Percentiles rank a stretch among this genome's conserved stretches.
These are phyloP conservation scores for Parnassius orleans DNA, from an alignment of 2,888 invertebrate genomes.

Conservation along the genomic window DNA sequence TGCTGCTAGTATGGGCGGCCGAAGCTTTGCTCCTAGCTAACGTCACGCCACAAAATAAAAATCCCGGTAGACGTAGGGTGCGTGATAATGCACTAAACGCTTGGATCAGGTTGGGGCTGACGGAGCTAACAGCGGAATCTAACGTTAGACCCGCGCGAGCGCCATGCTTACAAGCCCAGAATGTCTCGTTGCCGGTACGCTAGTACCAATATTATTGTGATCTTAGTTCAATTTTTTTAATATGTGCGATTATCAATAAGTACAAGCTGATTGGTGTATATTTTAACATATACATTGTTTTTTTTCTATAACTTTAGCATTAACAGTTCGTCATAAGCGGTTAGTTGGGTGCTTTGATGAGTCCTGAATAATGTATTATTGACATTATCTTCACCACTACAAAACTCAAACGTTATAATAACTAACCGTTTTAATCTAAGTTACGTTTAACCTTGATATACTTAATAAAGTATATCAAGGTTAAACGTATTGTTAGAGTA, in stretches of 20 bases:
- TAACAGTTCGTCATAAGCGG: not conserved
- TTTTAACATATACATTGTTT: slow-evolving; percentile 15
- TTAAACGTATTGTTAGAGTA: no score
- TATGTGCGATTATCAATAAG: slow-evolving; percentile 35
- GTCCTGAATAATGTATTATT: no score
- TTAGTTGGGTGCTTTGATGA: no score
- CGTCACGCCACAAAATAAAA: slow-evolving; percentile 47
- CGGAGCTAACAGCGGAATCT: slow-evolving; percentile 36
- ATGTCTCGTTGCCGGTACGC: slow-evolving; percentile 43
- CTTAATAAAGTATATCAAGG: no score
- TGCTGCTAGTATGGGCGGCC: slow-evolving; percentile 60
- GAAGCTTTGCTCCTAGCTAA: slow-evolving; percentile 36
- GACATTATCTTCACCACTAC: no score
- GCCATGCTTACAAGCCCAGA: slow-evolving; percentile 51
- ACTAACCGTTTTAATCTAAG: no score
- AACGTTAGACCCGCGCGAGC: slow-evolving; percentile 56
- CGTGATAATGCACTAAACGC: slow-evolving; percentile 72
- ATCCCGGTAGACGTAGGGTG: slow-evolving; percentile 46
- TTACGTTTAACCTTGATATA: not conserved
- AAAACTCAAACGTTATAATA: no score
- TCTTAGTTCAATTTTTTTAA: slow-evolving; percentile 67
- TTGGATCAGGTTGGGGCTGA: slow-evolving; percentile 34
- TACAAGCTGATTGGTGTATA: slow-evolving; percentile 21
- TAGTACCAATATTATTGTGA: slow-evolving; percentile 61
- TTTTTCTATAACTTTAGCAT: slow-evolving; percentile 13